phyloP scores from a whole-genome alignment of 2,797 vertebrate genomes.

The Crypturellus tataupa region DNA sequence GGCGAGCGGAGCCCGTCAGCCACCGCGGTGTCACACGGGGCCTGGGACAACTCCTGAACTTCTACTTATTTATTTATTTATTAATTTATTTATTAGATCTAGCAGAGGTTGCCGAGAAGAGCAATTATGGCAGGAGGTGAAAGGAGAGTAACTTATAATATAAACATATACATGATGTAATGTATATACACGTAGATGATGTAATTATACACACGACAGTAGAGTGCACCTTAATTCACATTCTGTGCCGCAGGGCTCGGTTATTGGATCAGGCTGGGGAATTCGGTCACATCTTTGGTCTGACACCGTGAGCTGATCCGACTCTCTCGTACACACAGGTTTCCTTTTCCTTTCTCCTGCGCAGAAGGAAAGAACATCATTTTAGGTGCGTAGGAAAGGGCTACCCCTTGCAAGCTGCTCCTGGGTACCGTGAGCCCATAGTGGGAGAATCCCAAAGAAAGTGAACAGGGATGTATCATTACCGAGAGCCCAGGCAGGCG shows the following conservation, averaged over 20 bases:
- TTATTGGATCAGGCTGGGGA: constrained; percentile 85
- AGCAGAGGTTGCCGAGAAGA: not conserved
- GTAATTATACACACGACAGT: not conserved
- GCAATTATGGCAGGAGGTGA: not conserved
- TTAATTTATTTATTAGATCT: not conserved
- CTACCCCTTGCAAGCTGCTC: not conserved
- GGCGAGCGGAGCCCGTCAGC: not conserved
- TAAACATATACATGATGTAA: not conserved
- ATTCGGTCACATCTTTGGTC: constrained; percentile 94
- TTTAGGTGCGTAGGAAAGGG: not conserved
- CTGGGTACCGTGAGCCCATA: not conserved
- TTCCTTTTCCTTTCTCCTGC: constrained; percentile 93
- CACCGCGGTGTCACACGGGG: fast-evolving
- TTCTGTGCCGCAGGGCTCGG: constrained; percentile 91
- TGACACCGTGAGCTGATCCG: constrained; percentile 92
- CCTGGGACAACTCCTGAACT: fast-evolving
- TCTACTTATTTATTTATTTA: not conserved
- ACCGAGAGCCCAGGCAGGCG: not conserved
- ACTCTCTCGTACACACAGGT: constrained; percentile 92
- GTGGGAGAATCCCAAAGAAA: not conserved
- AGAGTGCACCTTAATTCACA: constrained; percentile 93
- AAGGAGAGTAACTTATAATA: not conserved
- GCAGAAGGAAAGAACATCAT: not conserved
- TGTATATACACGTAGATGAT: not conserved
- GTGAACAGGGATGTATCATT: not conserved